Conservation (phyloP, 2,113 vertebrate genomes). For the Kryptolebias marmoratus region DNA sequence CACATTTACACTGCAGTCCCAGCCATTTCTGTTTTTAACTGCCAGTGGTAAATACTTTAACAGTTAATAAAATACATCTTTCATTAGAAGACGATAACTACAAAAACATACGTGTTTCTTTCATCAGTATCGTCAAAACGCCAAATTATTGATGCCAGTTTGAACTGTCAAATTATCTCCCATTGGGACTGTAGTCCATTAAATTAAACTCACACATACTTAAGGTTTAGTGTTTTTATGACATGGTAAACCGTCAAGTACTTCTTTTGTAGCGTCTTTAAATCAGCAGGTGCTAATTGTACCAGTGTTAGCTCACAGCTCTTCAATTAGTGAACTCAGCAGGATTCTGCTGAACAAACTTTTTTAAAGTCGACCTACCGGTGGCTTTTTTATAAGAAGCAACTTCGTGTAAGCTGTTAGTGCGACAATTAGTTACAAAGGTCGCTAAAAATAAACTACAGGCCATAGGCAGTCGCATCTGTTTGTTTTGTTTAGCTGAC, state of each 20-base stretch:
- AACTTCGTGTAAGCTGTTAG: slow-evolving; percentile 14
- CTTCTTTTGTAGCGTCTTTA: background rate
- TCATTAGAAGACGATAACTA: too few species aligned
- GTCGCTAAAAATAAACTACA: background rate
- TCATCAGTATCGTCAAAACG: too few species aligned
- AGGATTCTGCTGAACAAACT: slow-evolving; percentile 11
- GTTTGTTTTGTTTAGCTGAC: background rate
- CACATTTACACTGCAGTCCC: too few species aligned
- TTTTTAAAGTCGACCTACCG: slow-evolving; percentile 24
- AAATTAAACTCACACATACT: background rate
- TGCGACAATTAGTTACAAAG: slow-evolving; percentile 19
- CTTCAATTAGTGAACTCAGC: background rate
- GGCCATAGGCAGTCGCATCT: background rate
- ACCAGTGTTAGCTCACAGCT: slow-evolving; percentile 3
- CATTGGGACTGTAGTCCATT: background rate
- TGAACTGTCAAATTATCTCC: too few species aligned
- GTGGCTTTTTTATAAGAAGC: slow-evolving; percentile 12
- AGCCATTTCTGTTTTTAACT: too few species aligned
- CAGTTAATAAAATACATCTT: too few species aligned
- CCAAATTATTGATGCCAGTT: too few species aligned
- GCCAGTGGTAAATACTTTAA: too few species aligned
- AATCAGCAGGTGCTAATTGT: slow-evolving; percentile 6
- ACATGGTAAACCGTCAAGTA: background rate
- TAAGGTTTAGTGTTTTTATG: background rate
- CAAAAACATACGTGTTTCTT: too few species aligned